These are phyloP conservation scores for Drosophila maculinotata DNA, from an alignment of 2,888 invertebrate species.

Conservation along the genomic window DNA sequence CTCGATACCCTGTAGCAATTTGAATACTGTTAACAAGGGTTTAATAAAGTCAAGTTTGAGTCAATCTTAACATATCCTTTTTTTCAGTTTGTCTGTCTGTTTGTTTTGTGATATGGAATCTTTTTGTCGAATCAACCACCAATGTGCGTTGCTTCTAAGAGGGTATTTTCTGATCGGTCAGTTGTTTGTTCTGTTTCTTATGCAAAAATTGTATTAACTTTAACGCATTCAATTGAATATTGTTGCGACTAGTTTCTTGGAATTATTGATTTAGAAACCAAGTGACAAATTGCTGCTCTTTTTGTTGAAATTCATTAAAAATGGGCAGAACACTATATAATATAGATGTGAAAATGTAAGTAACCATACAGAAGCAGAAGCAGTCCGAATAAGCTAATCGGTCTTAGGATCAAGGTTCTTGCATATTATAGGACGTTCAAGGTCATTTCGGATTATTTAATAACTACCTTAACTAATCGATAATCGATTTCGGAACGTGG, in stretches of 20 bases:
- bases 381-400: no score
- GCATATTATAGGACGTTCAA: no score
- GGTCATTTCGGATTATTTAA: no score
- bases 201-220: constrained; percentile 40
- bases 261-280: constrained; percentile 9
- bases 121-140: no score
- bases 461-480: no score
- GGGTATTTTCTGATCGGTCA: not conserved
- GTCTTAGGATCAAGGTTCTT: no score
- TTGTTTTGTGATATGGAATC: no score
- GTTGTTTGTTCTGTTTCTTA: constrained; percentile 15
- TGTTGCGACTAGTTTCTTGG: constrained; percentile 23
- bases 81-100: no score
- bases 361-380: not conserved
- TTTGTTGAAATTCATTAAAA: not conserved
- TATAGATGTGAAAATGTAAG: not conserved
- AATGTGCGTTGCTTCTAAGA: no score
- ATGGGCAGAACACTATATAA: no score
- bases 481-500: no score
- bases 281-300: constrained; percentile 5
- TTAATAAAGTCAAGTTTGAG: not conserved
- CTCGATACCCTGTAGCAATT: constrained; percentile 11
- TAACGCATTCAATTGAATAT: constrained; percentile 48
- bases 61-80: no score
- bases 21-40: not conserved